phyloP scores from a whole-genome alignment of 2,888 invertebrate species.

The Steinernema hermaphroditum region DNA sequence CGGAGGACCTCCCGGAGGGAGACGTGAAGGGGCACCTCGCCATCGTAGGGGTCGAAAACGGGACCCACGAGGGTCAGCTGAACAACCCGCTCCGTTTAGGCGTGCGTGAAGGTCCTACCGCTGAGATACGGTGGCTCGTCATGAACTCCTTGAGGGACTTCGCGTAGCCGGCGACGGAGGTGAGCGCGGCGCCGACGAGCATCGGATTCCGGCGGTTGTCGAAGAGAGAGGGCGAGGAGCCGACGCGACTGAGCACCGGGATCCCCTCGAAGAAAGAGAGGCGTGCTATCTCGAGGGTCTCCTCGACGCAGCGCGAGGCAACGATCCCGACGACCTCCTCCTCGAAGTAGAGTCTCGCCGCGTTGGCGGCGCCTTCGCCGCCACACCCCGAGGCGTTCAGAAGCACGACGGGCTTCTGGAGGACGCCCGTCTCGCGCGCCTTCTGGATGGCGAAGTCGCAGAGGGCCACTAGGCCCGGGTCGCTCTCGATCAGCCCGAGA shows the following conservation, averaged over 20 bases:
- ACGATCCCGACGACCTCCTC: conserved; percentile 43
- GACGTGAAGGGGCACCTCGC: background rate
- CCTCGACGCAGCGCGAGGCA: conserved; percentile 46
- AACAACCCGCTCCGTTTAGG: too few species aligned
- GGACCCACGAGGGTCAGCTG: conserved; percentile 2
- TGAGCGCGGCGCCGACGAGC: conserved; percentile 8
- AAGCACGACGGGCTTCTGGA: background rate
- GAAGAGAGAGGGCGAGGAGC: conserved; percentile 33
- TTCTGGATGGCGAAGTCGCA: background rate
- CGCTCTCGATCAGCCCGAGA: conserved; percentile 10
- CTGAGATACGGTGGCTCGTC: background rate
- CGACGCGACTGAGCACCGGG: conserved; percentile 45
- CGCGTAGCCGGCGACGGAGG: background rate
- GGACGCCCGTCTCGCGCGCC: background rate
- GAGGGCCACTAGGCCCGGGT: background rate
- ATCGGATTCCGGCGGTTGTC: conserved; percentile 38
- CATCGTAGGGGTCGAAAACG: background rate
- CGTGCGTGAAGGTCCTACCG: conserved; percentile 11
- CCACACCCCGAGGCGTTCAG: conserved; percentile 5
- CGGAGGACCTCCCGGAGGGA: background rate
- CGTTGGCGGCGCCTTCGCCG: conserved; percentile 40
- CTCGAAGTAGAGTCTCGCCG: conserved; percentile 35
- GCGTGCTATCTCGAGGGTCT: conserved; percentile 46
- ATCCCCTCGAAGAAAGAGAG: conserved; percentile 49
- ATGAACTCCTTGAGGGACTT: background rate